Base-by-base conservation (phyloP, 2,797 vertebrate genomes). In the Sebastes vulpes region DNA sequence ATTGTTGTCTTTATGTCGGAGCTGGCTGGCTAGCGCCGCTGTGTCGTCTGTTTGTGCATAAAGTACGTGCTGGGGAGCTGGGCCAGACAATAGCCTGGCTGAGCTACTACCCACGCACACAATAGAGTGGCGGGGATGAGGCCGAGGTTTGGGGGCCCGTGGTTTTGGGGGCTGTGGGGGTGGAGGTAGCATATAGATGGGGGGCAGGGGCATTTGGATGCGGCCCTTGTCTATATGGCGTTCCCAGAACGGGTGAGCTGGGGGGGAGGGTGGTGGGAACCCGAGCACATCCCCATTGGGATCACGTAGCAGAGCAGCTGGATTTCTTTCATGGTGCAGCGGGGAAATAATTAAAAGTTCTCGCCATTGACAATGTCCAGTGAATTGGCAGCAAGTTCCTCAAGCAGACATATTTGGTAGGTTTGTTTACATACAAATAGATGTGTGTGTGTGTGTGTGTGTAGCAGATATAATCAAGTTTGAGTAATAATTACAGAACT, bases 321-420 rank as follows among this genome's bases (percentile, higher is more conserved):
- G 95, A 96, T 96, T 94, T 94, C 94, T 96, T 95, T 96, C 93
- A 94, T 94, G 92, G 92, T 92, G 93, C 93, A 90, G 91, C 76
- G 31, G 92, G 91, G 92, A 95, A 94, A 96, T 96, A 95, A 96
- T 96, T 95, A 94, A 93, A 94, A 93, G 89, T 93, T 90, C 89
- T 91, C 77, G 74, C 89, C 79, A 88, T 93, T 93, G 92, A 95
- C 90, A 94, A 89, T 94, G 92, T 92, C 89, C 88, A 91, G 85
- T 86, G 89, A 94, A 93, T 92, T 94, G 91, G 88, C 84, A 89
- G 88, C 76, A 87, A 85, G 90, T 81, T 86, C 79, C 89, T 84
- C 71, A 88, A 92, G 90, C 90, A 87, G 92, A 90, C 84, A 88
- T 88, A 87, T 86, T 81, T 70, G 46, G 38, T 72, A 48, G 78